Conservation (phyloP, 2,797 vertebrate species). For the Peromyscus eremicus region DNA sequence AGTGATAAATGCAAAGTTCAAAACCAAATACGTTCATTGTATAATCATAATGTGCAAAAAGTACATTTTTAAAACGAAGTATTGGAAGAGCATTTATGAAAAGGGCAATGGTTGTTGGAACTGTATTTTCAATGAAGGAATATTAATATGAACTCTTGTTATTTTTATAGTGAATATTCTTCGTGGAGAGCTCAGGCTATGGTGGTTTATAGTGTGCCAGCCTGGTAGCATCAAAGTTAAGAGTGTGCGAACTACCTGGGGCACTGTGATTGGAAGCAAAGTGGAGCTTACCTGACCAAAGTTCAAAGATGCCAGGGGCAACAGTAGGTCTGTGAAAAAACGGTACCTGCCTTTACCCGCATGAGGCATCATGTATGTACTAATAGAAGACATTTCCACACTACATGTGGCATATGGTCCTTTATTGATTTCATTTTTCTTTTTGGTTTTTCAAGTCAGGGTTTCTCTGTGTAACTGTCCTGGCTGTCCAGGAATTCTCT, state of each 20-base stretch:
- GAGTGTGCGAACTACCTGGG: neutral
- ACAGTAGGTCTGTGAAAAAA: rapidly evolving
- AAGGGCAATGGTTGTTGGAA: slow-evolving; percentile 26
- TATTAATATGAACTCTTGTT: neutral
- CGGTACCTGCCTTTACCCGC: neutral
- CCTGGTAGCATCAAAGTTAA: neutral
- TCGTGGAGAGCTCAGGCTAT: neutral
- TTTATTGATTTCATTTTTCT: neutral
- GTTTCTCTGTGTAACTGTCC: neutral
- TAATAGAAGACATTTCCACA: neutral
- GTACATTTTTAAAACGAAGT: neutral
- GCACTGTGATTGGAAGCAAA: neutral
- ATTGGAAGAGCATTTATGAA: slow-evolving; percentile 24
- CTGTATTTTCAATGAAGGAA: neutral
- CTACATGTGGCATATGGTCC: neutral
- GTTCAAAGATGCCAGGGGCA: neutral
- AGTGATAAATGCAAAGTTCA: neutral
- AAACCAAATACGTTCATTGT: slow-evolving; percentile 26
- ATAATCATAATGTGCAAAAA: neutral
- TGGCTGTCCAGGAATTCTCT: neutral
- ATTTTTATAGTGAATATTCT: neutral
- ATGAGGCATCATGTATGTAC: neutral
- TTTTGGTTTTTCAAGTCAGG: neutral
- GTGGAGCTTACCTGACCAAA: rapidly evolving
- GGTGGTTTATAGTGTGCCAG: neutral